Base-by-base conservation (phyloP, 2,888 invertebrate genomes). In the Graphium colonna region DNA sequence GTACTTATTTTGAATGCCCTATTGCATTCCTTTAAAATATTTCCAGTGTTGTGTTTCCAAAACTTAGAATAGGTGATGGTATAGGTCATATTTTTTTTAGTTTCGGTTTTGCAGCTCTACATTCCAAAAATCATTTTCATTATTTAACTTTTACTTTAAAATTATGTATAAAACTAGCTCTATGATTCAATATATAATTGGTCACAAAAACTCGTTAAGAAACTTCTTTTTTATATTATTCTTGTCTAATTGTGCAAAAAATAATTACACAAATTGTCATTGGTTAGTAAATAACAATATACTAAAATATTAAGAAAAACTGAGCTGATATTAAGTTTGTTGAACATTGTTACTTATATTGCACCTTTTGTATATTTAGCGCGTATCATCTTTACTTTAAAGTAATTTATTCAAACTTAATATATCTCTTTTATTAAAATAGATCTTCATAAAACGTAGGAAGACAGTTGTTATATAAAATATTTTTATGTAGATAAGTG, bases 1-100 rank as follows among this genome's bases (percentile, higher is more conserved):
- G 60, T 63, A 63, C 61, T 60, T 61, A 58, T 56, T 52, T 46
- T 45, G 33, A 46, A 53, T 44, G 45, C 36, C 36, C 26, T 56
- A 51, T 44, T 51, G 46, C 40, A 57, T 49, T 43, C 13, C 42
- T 39, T 12, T 12, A 31, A 49, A 45, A 41, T 31, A 33, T 48
- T 41, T 42, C 13, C 41, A 33, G n/a, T 41, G 12, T 41, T 16
- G 49, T 49, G 31, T 13, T 45, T 33, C 15, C 1, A 26, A n/a
- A 18, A n/a, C 10, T 31, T 17, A 44, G 16, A 1, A n/a, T 31
- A 44, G 18, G n/a, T 38, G 12, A 43, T 40, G 44, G 12, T 46
- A 36, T 44, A 7, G 41, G 31, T 46, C 45, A 28, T 44, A 31
- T 45, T 31, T 56, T 31, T 58, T 15, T 26, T 31, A 52, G 43